Conservation (phyloP, 2,888 invertebrate species). For the Pseudolycoriella hygida region DNA sequence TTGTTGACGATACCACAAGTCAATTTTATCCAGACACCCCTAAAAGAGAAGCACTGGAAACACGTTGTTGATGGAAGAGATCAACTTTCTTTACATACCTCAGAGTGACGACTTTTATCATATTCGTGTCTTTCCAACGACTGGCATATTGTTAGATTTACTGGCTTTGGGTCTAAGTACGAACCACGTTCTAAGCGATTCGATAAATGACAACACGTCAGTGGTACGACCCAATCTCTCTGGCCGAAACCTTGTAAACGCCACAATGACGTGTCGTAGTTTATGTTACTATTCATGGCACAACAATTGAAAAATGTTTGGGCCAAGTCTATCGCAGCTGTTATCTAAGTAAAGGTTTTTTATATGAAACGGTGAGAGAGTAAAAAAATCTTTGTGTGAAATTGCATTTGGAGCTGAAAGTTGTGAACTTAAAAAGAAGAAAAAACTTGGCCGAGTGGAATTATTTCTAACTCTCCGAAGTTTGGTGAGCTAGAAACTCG, state of each 20-base stretch:
- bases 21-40: constrained; percentile 51
- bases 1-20: constrained; percentile 62
- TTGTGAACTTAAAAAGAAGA: too few relatives aligned
- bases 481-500: too few relatives aligned
- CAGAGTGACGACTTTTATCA: constrained; percentile 22
- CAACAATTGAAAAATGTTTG: constrained; percentile 60
- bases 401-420: too few relatives aligned
- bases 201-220: constrained; percentile 50
- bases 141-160: constrained; percentile 55
- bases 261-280: constrained; percentile 71
- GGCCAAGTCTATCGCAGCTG: constrained; percentile 62
- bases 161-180: constrained; percentile 57
- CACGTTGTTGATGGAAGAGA: neutral
- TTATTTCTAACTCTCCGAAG: too few relatives aligned
- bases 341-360: too few relatives aligned
- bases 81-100: constrained; percentile 8
- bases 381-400: too few relatives aligned
- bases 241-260: constrained; percentile 55
- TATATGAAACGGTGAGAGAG: too few relatives aligned
- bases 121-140: constrained; percentile 23
- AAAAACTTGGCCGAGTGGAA: too few relatives aligned
- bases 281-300: constrained; percentile 57
- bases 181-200: constrained; percentile 34
- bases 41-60: constrained; percentile 21
- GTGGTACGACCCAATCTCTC: constrained; percentile 46